phyloP scores from a whole-genome alignment of 1,140 invertebrate species.

The Eriosoma lanigerum region DNA sequence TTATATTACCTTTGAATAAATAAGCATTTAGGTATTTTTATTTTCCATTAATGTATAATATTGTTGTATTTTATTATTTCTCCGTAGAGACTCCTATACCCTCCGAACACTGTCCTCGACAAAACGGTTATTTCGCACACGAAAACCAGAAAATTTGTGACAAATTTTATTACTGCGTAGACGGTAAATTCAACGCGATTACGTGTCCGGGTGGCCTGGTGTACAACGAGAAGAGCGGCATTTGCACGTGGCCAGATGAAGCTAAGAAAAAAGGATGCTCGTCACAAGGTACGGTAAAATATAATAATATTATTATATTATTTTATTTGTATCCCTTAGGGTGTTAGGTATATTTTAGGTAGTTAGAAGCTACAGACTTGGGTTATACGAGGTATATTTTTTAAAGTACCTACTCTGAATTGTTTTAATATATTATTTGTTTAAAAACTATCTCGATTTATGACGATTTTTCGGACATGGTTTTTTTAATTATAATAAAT shows the following conservation, averaged over 20 bases:
- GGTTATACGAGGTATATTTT: neutral
- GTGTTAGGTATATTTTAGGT: too few relatives aligned
- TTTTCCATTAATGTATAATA: too few relatives aligned
- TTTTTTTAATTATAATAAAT: too few relatives aligned
- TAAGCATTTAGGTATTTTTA: too few relatives aligned
- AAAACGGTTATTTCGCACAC: slow-evolving; percentile 86
- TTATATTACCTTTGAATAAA: too few relatives aligned
- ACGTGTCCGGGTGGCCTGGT: slow-evolving; percentile 84
- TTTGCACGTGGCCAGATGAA: slow-evolving; percentile 89
- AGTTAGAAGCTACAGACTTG: neutral
- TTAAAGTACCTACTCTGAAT: too few relatives aligned
- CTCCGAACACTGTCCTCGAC: slow-evolving; percentile 73
- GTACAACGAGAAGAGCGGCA: slow-evolving; percentile 83
- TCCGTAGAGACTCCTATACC: slow-evolving; percentile 73
- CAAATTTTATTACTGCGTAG: slow-evolving; percentile 89
- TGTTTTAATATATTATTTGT: too few relatives aligned
- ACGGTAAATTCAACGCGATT: slow-evolving; percentile 85
- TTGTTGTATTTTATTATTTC: slow-evolving; percentile 50
- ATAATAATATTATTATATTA: neutral
- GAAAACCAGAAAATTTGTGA: slow-evolving; percentile 77
- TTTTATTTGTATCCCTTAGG: neutral
- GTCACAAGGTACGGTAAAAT: slow-evolving; percentile 64
- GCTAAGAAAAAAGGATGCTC: slow-evolving; percentile 83
- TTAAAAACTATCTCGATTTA: too few relatives aligned
- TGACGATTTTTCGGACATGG: too few relatives aligned